These are phyloP conservation scores for Balanococcus diminutus DNA, from an alignment of 2,888 invertebrate genomes.

Conservation along the genomic window DNA sequence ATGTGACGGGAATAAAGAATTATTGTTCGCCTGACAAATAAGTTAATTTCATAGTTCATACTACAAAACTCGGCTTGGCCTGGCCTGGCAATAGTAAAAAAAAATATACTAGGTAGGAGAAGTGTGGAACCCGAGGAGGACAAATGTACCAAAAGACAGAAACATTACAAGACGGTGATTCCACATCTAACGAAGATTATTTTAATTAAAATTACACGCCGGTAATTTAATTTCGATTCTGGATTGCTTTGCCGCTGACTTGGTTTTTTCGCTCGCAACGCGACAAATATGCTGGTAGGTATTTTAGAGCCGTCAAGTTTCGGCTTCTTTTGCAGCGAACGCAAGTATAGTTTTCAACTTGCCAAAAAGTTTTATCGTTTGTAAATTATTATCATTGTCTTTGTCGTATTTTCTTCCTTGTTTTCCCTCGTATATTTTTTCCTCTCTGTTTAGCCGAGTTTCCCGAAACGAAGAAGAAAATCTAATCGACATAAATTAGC, in stretches of 20 bases:
- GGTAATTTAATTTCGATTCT: neutral
- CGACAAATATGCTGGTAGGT: neutral
- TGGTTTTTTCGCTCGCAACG: neutral
- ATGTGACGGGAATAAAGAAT: neutral
- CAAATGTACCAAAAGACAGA: no score
- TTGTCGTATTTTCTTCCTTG: no score
- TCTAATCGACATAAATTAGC: neutral
- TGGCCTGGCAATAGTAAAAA: no score
- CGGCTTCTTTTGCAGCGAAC: neutral
- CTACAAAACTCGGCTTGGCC: neutral
- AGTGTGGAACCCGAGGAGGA: no score
- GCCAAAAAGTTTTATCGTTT: conserved; percentile 7
- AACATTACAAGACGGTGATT: neutral
- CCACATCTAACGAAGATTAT: conserved; percentile 5
- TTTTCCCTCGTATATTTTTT: neutral
- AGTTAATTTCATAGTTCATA: neutral
- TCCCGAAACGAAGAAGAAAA: neutral
- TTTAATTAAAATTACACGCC: neutral
- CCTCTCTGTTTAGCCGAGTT: neutral
- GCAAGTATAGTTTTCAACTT: neutral
- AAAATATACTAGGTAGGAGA: neutral
- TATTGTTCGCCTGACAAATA: neutral
- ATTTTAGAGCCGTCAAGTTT: neutral
- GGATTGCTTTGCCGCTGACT: neutral
- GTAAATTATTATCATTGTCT: neutral